Conservation (phyloP, 2,113 vertebrate genomes). For the Psittacara wagleri region DNA sequence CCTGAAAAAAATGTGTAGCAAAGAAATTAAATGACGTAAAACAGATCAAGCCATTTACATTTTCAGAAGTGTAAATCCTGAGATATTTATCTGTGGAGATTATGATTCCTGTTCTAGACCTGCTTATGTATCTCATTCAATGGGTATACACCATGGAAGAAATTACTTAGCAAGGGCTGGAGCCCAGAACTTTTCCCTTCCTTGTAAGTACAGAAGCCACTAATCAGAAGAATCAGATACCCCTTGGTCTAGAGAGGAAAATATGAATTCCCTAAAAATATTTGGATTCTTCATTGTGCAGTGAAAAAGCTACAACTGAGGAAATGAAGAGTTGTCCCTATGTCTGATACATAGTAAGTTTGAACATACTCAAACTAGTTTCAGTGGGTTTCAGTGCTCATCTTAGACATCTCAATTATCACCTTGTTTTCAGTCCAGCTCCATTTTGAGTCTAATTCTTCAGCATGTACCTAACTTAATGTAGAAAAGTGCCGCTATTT, state of each 20-base stretch:
- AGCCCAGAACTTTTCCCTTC: background rate
- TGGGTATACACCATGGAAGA: background rate
- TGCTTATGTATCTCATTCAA: background rate
- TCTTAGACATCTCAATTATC: background rate
- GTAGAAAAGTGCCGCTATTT: background rate
- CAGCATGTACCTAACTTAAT: background rate
- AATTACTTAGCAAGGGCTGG: background rate
- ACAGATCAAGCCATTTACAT: background rate
- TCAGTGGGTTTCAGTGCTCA: background rate
- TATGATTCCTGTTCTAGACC: background rate
- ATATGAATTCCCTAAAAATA: background rate
- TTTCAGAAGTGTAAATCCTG: background rate
- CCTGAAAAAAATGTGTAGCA: background rate
- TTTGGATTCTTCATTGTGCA: background rate
- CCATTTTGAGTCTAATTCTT: background rate
- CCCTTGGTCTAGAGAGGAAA: background rate
- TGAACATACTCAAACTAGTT: background rate
- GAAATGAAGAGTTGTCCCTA: background rate
- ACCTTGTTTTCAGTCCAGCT: background rate
- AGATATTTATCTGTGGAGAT: background rate
- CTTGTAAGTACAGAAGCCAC: background rate
- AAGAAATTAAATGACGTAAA: background rate
- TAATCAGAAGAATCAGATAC: background rate
- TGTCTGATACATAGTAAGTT: background rate
- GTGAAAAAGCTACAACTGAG: background rate